Evolutionary conservation across 2,888 invertebrate genomes (phyloP), one percentile per base, ranked within the genome.

Genomic region (Agrilus biguttatus): DNA sequence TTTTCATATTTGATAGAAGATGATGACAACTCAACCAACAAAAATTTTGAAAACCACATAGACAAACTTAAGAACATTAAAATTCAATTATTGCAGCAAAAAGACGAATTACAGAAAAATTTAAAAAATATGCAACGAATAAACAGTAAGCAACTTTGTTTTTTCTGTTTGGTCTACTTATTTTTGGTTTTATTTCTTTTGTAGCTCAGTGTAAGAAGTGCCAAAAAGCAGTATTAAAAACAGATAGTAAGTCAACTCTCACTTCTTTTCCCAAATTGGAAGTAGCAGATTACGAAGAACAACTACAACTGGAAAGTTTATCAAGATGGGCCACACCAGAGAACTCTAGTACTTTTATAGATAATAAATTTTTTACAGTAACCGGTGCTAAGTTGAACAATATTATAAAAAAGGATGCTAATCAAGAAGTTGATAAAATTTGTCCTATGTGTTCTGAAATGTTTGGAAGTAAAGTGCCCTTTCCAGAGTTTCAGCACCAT

Each of bases 401-500:
- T 14, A 55, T 46, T 39, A 14, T 13, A 39, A 41, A 50, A 41
- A 37, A 39, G 39, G 36, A 43, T 28, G 10, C 28, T 28, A 28
- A 10, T 14, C 39, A 43, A n/a, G 45, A 40, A 34, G 41, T 59
- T 50, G 68, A 71, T 51, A 78, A 76, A 61, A 77, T 81, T 41
- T 87, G 87, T 54, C 87, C 87, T 0, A 73, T 87, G 67, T 87
- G 87, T 63, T 79, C 77, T 8, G 70, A 72, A 59, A 67, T 69
- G 49, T 86, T 78, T 56, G 66, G 67, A 37, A 72, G 71, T 57
- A 67, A 73, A 43, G 59, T 70, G 10, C 59, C 69, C 17, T 83
- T 85, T 60, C 65, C 72, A 21, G 72, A 74, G 38, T 86, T 86
- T 57, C 77, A 80, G 49, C 68, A 76, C 45, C 87, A 88, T 64